These are phyloP conservation scores for Limnephilus marmoratus DNA, from an alignment of 2,888 invertebrate species.

Conservation along the genomic window DNA sequence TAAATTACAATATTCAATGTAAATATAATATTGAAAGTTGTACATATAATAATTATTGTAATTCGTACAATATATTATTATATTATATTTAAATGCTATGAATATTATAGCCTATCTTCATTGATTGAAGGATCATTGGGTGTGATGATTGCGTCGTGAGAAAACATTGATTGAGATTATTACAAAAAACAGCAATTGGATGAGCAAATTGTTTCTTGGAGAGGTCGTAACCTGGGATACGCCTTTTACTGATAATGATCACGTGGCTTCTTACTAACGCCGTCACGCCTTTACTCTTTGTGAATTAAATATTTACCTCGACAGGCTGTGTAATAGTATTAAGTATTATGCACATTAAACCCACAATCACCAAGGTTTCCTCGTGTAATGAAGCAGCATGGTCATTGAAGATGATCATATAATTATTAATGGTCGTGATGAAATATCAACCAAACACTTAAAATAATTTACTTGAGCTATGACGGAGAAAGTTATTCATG, in stretches of 20 bases:
- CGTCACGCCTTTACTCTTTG: neutral
- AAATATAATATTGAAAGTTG: no score
- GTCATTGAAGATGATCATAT: neutral
- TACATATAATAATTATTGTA: neutral
- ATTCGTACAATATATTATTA: neutral
- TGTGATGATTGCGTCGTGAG: neutral
- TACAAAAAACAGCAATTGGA: neutral
- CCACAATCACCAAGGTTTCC: neutral
- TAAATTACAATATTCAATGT: no score
- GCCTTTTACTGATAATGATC: neutral
- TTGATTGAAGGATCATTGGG: neutral
- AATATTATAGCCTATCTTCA: neutral
- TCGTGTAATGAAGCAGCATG: neutral
- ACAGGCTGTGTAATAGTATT: neutral
- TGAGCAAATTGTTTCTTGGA: neutral
- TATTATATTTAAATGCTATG: neutral
- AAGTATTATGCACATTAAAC: neutral
- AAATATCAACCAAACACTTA: neutral
- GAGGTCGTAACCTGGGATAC: neutral
- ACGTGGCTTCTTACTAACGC: neutral
- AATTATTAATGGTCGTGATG: slow-evolving; percentile 2
- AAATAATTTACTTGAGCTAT: neutral
- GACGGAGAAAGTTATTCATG: neutral
- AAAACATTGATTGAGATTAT: neutral
- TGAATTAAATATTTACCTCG: neutral